A percentile compares a stretch with the other conserved stretches of the same genome.
These are phyloP conservation scores for Procambarus virginalis DNA, from an alignment of 1,140 invertebrate species.

Conservation along the genomic window DNA sequence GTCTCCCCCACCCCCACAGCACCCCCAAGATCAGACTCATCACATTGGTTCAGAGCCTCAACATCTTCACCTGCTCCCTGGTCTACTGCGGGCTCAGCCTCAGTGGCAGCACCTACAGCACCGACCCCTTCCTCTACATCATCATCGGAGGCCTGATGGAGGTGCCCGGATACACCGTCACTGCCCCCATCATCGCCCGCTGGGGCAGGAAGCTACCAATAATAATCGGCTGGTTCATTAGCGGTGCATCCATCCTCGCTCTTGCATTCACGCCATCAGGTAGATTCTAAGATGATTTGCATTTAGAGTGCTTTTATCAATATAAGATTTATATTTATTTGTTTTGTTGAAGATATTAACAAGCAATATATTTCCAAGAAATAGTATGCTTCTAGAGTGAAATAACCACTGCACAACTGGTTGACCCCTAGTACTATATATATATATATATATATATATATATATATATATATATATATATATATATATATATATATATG, in stretches of 20 bases:
- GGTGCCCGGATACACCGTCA: conserved; percentile 56
- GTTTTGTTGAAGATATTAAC: no score
- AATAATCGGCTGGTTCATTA: conserved; percentile 25
- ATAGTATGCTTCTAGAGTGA: no score
- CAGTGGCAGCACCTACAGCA: conserved; percentile 45
- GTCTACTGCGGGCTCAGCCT: conserved; percentile 62
- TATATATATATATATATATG: no score
- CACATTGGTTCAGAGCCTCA: conserved; percentile 32
- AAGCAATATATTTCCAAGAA: no score
- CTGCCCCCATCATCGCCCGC: conserved; percentile 43
- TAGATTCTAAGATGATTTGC: neutral
- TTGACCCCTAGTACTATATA: no score
- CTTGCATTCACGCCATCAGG: conserved; percentile 55
- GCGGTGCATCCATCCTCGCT: conserved; percentile 32
- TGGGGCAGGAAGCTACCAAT: conserved; percentile 48
- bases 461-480: no score
- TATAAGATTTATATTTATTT: no score
- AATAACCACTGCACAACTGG: no score
- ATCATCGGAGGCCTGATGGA: conserved; percentile 58
- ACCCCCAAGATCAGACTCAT: conserved; percentile 30
- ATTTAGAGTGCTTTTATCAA: no score
- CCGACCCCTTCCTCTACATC: conserved; percentile 60
- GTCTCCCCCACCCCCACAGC: neutral
- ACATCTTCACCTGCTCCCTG: conserved; percentile 54
- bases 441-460: no score